These are phyloP conservation scores for Metacarcinus magister DNA, from an alignment of 2,888 invertebrate species.

Conservation along the genomic window DNA sequence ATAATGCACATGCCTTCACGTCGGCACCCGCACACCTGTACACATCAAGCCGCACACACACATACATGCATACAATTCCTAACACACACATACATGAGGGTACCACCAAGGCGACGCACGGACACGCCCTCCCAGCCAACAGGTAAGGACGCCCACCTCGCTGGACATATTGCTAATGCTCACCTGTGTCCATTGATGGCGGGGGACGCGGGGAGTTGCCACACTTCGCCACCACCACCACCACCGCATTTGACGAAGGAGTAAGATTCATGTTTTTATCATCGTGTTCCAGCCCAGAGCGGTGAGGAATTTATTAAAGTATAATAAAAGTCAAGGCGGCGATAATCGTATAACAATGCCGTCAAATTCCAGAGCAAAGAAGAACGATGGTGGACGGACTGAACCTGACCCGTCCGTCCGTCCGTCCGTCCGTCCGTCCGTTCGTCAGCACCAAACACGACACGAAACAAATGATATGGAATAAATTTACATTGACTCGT, in stretches of 20 bases:
- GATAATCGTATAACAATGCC: conserved; percentile 1
- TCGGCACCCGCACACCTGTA: not conserved
- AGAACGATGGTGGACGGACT: not conserved
- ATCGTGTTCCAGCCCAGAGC: not conserved
- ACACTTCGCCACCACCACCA: conserved; percentile 26
- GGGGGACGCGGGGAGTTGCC: not conserved
- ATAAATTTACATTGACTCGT: conserved; percentile 31
- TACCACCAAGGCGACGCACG: not conserved
- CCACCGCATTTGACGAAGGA: not conserved
- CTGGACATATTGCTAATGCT: conserved; percentile 37
- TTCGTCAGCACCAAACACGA: not conserved
- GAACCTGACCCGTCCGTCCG: not conserved
- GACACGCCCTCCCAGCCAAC: not conserved
- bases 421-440: not conserved
- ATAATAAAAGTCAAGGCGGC: not conserved
- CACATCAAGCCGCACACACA: conserved; percentile 13
- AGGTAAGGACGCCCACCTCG: conserved; percentile 49
- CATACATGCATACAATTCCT: conserved; percentile 40
- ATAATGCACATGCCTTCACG: conserved; percentile 70
- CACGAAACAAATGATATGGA: conserved; percentile 8
- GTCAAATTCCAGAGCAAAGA: not conserved
- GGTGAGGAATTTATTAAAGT: not conserved
- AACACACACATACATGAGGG: conserved; percentile 34
- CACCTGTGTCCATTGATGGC: conserved; percentile 22
- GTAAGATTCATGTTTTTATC: not conserved